Conservation (phyloP, 2,113 vertebrate genomes). For the Dipodomys spectabilis region DNA sequence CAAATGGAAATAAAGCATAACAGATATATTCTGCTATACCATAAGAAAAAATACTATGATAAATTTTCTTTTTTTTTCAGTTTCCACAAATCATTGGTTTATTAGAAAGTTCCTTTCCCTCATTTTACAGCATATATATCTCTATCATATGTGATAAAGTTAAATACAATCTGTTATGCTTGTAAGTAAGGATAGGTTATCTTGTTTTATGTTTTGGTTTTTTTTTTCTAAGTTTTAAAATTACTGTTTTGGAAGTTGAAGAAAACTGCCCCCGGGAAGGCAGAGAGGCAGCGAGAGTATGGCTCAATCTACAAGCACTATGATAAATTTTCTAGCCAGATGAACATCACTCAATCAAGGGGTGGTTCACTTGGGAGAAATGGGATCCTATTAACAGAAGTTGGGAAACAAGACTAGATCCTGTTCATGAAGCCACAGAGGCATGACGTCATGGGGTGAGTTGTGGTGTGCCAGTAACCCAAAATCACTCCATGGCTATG, state of each 20-base stretch:
- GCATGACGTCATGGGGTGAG: background rate
- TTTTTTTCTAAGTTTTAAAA: constrained; percentile 66
- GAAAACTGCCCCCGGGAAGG: constrained; percentile 63
- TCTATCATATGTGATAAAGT: constrained; percentile 87
- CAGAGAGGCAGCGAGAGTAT: constrained; percentile 63
- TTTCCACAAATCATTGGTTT: constrained; percentile 87
- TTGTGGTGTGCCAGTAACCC: background rate
- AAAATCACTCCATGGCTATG: background rate
- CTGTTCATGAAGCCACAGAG: background rate
- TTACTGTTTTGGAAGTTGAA: constrained; percentile 80
- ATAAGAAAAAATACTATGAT: too few species aligned
- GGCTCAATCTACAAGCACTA: constrained; percentile 77
- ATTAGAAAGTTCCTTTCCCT: constrained; percentile 87
- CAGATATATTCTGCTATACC: too few species aligned
- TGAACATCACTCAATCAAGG: background rate
- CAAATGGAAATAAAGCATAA: too few species aligned
- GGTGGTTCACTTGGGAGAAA: background rate
- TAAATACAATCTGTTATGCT: constrained; percentile 87
- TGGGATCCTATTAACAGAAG: background rate
- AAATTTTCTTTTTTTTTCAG: too few species aligned
- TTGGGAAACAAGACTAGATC: background rate
- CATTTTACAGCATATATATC: constrained; percentile 88
- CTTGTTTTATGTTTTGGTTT: constrained; percentile 57
- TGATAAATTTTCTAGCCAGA: too few species aligned
- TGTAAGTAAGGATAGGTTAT: constrained; percentile 83